Base-by-base conservation (phyloP, 2,797 vertebrate genomes). In the Diceros bicornis region DNA sequence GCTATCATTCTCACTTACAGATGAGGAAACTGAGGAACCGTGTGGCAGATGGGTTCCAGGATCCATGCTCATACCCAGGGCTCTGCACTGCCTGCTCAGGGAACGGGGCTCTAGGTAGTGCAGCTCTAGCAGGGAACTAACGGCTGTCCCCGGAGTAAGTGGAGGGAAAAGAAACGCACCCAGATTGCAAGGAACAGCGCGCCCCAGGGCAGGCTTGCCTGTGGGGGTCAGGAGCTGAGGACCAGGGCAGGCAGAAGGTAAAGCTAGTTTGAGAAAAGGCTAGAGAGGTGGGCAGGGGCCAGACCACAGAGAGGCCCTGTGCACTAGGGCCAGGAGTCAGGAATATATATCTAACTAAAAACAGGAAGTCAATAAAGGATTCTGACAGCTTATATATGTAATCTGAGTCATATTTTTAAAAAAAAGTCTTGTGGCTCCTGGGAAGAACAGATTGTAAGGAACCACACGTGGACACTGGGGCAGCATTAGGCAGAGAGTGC, bases 281-380 rank as follows among this genome's bases (percentile, higher is more conserved):
- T 29, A 12, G 17, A 61, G 55, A 66, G 20, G 18, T 6, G 16
- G 25, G 8, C 18, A n/a, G 37, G 23, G 57, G 47, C 9, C 14
- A 74, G 61, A 52, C 62, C 41, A 11, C 4, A 20, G 2, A 34
- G 66, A 86, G 64, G 66, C 20, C 44, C 4, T 55, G 62, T n/a
- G 41, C 37, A 32, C 21, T 68, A 25, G 16, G 44, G 69, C 0
- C 8, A 91, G 25, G 55, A 66, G 34, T 41, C 27, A 79, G 47
- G 41, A 64, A 87, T 57, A 8, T 11, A 72, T 57, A 71, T 93
- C 41, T 89, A 75, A 86, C n/a, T 75, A 52, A 89, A 95, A 91
- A 66, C 0, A 74, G 14, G 52, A 92, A 52, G 41, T 12, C 74
- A 92, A 16, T 13, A 32, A 92, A 94, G 47, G 71, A 78, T 77